Percentiles rank a stretch among this genome's conserved stretches.
phyloP scores from a whole-genome alignment of 2,888 invertebrate species.

The Entomobrya proxima region DNA sequence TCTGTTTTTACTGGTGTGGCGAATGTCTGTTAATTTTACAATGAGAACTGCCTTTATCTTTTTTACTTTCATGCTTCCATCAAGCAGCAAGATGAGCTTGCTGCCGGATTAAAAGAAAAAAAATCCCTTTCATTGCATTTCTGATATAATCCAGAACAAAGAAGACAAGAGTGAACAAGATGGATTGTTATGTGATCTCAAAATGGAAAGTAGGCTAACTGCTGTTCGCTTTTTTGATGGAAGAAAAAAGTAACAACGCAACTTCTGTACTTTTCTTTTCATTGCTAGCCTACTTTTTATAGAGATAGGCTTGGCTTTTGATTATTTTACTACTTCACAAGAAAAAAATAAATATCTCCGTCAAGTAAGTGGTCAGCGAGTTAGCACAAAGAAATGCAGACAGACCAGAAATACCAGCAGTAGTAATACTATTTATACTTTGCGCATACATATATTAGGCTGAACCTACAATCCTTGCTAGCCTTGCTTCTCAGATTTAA shows the following conservation, averaged over 20 bases:
- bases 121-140: conserved; percentile 21
- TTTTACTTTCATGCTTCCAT: too few relatives aligned
- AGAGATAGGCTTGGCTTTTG: conserved; percentile 48
- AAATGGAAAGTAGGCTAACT: conserved; percentile 68
- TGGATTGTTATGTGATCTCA: conserved; percentile 63
- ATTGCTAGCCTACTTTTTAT: conserved; percentile 31
- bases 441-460: not conserved
- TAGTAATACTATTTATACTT: not conserved
- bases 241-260: conserved; percentile 15
- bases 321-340: not conserved
- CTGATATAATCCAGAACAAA: conserved; percentile 40
- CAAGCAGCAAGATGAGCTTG: conserved; percentile 6
- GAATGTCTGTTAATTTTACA: conserved; percentile 47
- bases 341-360: not conserved
- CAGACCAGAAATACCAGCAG: not conserved
- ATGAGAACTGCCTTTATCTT: conserved; percentile 1
- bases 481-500: conserved; percentile 26
- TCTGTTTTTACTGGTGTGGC: conserved; percentile 25
- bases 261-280: too few relatives aligned
- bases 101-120: not conserved
- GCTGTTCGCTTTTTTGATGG: conserved; percentile 46
- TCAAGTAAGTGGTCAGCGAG: conserved; percentile 46
- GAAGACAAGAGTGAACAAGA: conserved; percentile 53
- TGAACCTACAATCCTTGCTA: not conserved
- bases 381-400: not conserved